phyloP scores from a whole-genome alignment of 1,140 invertebrate species.

The Dryas iulia region DNA sequence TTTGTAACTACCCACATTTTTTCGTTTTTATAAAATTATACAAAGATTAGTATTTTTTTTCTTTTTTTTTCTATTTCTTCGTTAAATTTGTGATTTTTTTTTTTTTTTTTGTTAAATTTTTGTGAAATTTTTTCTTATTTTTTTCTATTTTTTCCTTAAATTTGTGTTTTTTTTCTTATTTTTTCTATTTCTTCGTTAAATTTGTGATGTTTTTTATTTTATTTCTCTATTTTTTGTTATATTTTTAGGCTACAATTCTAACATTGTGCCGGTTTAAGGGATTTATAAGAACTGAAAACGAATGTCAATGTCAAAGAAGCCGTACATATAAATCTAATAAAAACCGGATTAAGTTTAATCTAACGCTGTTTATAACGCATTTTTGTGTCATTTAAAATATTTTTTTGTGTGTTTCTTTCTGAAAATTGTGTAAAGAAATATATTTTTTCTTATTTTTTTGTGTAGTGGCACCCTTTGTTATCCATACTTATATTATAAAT shows the following conservation, averaged over 20 bases:
- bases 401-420: background rate
- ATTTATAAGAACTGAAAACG: background rate
- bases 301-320: slow-evolving; percentile 22
- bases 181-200: background rate
- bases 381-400: background rate
- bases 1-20: background rate
- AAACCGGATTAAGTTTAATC: background rate
- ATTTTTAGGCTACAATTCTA: background rate
- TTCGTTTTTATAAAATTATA: no score
- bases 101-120: no score
- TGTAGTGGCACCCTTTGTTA: no score
- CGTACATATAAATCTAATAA: background rate
- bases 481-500: no score
- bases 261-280: background rate
- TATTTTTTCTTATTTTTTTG: no score
- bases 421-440: no score
- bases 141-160: background rate
- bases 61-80: background rate
- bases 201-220: background rate
- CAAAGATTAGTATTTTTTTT: background rate
- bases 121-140: background rate
- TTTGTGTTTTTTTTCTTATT: background rate
- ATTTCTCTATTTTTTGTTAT: no score
- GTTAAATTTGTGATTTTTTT: background rate
- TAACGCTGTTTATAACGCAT: background rate